Evolutionary conservation across 2,113 vertebrate genomes (phyloP), one percentile per base, ranked within the genome.

Genomic region (Addax nasomaculatus): DNA sequence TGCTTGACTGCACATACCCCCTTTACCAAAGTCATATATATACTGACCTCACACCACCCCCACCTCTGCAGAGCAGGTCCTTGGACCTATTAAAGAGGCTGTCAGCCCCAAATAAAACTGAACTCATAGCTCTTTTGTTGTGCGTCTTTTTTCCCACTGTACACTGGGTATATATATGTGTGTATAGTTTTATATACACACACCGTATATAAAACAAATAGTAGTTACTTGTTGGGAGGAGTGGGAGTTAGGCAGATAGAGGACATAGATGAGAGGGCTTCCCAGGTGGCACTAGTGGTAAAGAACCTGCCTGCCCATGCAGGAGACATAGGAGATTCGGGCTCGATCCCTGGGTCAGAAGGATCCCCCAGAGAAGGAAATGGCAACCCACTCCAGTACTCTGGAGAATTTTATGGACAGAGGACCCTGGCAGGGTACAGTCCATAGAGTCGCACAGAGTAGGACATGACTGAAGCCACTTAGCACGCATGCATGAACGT

Each of bases 401-500:
- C 67, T 73, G 67, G 67, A 73, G 10, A 39, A 39, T 73, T 13
- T 39, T 6, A 73, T 73, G 67, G 36, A 39, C 36, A 39, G 67
- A 39, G 67, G 10, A 73, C 36, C 67, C 67, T 70, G 67, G 67
- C 36, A 13, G 19, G 67, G 6, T 39, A 6, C 19, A 73, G 36
- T 13, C 19, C 17, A 36, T 23, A 36, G 16, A 19, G 9, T 70
- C 17, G 3, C 21, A 73, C n/a, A 73, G 67, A 73, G 21, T 73
- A 73, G 67, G 67, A 23, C n/a, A 39, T 12, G 19, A 73, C 67
- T 73, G 21, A 73, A 73, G 67, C 2, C 36, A 39, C 36, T 73
- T 13, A 39, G 67, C 36, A 73, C 0, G 5, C 10, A 13, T 23
- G 11, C n/a, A 21, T 70, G n/a, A 6, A 73, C 0, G 1, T 73